Conservation (phyloP, 2,888 invertebrate species). For the Melanotus villosus region DNA sequence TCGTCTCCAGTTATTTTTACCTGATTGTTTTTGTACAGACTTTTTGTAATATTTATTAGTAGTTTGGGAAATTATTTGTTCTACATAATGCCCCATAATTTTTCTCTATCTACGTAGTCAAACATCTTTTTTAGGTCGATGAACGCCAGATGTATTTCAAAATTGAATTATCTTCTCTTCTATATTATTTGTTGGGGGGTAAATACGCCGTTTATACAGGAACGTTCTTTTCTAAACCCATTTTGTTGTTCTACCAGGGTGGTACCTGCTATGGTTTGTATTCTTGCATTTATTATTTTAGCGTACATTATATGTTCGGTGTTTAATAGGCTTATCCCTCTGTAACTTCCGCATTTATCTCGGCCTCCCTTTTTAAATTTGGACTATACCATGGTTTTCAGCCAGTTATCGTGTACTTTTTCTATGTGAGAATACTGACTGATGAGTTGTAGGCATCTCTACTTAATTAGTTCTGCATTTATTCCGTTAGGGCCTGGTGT, state of each 20-base stretch:
- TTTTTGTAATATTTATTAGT: too few species aligned
- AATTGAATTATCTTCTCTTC: neutral
- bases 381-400: neutral
- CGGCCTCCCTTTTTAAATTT: neutral
- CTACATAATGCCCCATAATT: neutral
- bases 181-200: conserved; percentile 4
- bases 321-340: neutral
- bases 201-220: neutral
- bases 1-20: too few species aligned
- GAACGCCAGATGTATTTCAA: neutral
- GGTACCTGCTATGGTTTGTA: neutral
- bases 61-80: too few species aligned
- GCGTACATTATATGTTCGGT: too few species aligned
- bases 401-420: conserved; percentile 1
- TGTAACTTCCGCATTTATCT: neutral
- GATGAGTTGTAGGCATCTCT: neutral
- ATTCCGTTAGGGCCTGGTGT: conserved; percentile 2
- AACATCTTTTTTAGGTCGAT: neutral
- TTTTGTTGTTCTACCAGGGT: neutral
- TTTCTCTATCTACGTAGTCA: neutral
- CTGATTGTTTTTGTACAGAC: too few species aligned
- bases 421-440: neutral
- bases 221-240: neutral
- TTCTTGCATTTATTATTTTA: neutral
- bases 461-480: conserved; percentile 7